Base-by-base conservation (phyloP, 2,888 invertebrate species). In the Hyposoter dolosus region DNA sequence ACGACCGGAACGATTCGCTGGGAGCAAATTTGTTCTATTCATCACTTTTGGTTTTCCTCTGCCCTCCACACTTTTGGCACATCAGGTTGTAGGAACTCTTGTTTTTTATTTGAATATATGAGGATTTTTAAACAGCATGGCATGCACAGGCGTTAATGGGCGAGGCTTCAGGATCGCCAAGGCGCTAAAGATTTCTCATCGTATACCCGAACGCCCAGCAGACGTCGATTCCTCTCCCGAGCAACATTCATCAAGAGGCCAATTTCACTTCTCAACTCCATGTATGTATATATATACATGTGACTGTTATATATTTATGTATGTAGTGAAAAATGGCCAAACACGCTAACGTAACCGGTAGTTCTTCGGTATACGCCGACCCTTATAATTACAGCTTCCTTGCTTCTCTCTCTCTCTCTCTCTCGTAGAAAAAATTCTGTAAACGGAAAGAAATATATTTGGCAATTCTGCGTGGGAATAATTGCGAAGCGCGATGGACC, bases 361-460 rank as follows among this genome's bases (percentile, higher is more conserved):
- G 90, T 75, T 71, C 71, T 9, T 15, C 50, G 69, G 35, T 71
- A 28, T 71, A 35, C 87, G 60, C 35, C 35, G 35, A 78, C 60
- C 85, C 72, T 84, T 87, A 86, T 90, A 90, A 90, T 90, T 90
- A 88, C 86, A 86, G 84, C 84, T 83, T 56, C 87, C 79, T 85
- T 78, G 72, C 53, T 84, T 74, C 79, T 50, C 71, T 32, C 71
- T 43, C 60, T 43, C 56, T 71, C 79, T 50, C 71, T 32, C 72
- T 65, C 35, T 23, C 72, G 19, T 65, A 40, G 45, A 32, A 40
- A 32, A 66, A 83, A 17, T 56, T 56, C 56, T 56, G 23, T 12
- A 23, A 12, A 12, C 53, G 0, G 23, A 56, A 23, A 56, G 1
- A 23, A 23, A 1, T 10, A 56, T 0, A 2, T 56, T 56, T 23